phyloP scores from a whole-genome alignment of 2,797 vertebrate species.

The Tamandua tetradactyla region DNA sequence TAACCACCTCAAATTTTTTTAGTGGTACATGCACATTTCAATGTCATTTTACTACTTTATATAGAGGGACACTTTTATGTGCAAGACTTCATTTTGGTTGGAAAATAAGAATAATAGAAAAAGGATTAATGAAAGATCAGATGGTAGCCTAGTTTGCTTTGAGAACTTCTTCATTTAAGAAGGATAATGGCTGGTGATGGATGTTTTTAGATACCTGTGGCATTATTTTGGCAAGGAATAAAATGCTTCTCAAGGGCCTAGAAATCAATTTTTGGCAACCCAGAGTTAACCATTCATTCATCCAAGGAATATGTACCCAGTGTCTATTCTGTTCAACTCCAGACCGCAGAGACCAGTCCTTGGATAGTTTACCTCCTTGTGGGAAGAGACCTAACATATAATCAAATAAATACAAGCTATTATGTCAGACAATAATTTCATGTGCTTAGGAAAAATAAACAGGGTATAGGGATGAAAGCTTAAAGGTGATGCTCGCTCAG shows the following conservation, averaged over 20 bases:
- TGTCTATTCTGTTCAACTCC: background rate
- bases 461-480: background rate
- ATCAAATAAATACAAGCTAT: background rate
- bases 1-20: too few species aligned
- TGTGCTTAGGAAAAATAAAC: background rate
- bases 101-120: background rate
- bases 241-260: background rate
- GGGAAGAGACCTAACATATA: background rate
- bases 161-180: too few species aligned
- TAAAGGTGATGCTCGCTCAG: background rate
- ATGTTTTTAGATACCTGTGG: too few species aligned
- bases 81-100: background rate
- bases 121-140: background rate
- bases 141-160: too few species aligned
- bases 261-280: rapidly evolving
- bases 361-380: too few species aligned
- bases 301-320: background rate
- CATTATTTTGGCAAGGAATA: background rate
- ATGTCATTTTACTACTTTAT: background rate
- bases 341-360: too few species aligned
- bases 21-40: background rate
- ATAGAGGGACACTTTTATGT: background rate
- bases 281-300: too few species aligned
- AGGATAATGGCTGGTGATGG: too few species aligned
- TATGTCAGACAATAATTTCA: too few species aligned